Evolutionary conservation across 1,140 invertebrate species (phyloP), one percentile per base, ranked within the genome.

Genomic region (Hylaeus anthracinus): DNA sequence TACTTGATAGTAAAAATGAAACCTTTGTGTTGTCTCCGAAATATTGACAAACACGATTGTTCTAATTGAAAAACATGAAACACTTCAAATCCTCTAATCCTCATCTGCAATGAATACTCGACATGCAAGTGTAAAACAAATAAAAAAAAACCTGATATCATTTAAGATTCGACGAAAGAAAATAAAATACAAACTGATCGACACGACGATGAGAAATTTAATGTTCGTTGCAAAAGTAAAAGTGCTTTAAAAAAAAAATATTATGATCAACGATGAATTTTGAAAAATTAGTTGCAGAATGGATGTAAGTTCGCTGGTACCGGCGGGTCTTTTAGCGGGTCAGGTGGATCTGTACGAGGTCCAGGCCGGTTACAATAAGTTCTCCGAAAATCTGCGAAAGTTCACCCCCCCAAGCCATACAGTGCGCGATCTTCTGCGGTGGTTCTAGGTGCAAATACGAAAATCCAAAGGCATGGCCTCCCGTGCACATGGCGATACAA

Each of bases 401-500:
- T 90, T 94, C 12, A 94, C 96, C 0, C 96, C n/a, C 96, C 0
- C 93, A 95, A 1, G 95, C 94, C 1, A 93, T 97, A 58, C 96
- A 97, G 84, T 97, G 97, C 87, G 95, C 96, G 9, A 94, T 97
- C 77, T 97, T 97, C 92, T 97, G 97, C 91, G 97, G 97, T 0
- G 97, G 97, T 0, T 94, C 95, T 63, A 95, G 95, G 82, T 98
- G 97, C 92, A 96, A 97, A 90, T 98, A 97, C 92, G 97, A 98
- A 90, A 95, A 94, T 79, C 94, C 95, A 1, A 95, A 95, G 73
- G 91, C 94, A 53, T 97, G 96, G 95, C 94, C 93, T 8, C 91
- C 94, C 0, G 94, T 96, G 39, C 94, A 96, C 85, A 95, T 96
- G 93, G 97, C 96, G 0, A 95, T 98, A 79, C 94, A 96, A 79